Evolutionary conservation across 1,140 invertebrate species (phyloP), one percentile per base, ranked within the genome.

Genomic region (Spodoptera frugiperda): DNA sequence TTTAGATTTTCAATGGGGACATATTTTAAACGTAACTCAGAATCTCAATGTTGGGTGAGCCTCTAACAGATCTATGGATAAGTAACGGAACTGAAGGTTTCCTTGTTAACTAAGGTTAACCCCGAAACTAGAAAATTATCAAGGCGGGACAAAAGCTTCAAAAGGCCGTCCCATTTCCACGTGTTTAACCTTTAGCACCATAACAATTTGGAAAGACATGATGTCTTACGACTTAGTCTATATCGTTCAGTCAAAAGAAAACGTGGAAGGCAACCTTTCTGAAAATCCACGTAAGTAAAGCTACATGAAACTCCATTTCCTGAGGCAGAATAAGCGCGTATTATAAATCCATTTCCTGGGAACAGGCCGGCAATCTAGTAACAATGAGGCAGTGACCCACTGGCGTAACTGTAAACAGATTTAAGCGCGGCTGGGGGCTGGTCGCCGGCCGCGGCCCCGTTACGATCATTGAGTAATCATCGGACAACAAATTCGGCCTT

Each of bases 391-490:
- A 19, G 33, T 63, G 59, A 63, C 59, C 59, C 15, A 44, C n/a
- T 44, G 17, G 17, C 15, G 9, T 15, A 17, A 15, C 44, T 5
- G 46, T 49, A 49, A 48, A 65, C 61, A 65, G 39, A 67, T 61
- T 39, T 61, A 17, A 10, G 57, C 19, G 54, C 30, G 59, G 9
- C 39, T 25, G 44, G 63, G 17, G 44, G 39, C 63, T 67, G 63
- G 59, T 63, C 33, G 33, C 33, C 49, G 21, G 65, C 33, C 21
- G 65, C 39, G 17, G 55, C 71, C 46, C 51, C 54, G 68, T 72
- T 72, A 72, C 68, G 15, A 44, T n/a, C 71, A 61, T 74, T 74
- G 55, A 63, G 33, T 49, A 61, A 61, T 59, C 44, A 61, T 61
- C 57, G 11, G 51, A 25, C 39, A 55, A 30, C 57, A 19, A 30